Evolutionary conservation across 2,888 invertebrate species (phyloP).

Genomic region (Drosophila pegasa): DNA sequence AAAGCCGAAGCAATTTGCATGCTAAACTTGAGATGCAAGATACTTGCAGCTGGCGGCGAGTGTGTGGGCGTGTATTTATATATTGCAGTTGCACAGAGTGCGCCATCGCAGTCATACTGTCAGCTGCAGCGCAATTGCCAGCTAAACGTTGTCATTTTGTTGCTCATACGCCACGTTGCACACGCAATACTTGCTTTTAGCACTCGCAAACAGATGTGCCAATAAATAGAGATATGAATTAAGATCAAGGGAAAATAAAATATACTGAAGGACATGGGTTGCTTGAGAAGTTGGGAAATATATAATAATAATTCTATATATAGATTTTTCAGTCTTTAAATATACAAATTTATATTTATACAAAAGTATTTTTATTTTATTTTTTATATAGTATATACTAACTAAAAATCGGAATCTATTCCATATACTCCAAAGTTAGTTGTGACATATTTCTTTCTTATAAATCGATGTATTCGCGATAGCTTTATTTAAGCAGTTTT

Average conservation of each 20-base stretch:
- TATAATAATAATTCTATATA: too few relatives aligned
- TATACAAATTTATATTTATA: too few relatives aligned
- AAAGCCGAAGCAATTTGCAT: slow-evolving; percentile 38
- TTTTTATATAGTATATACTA: too few relatives aligned
- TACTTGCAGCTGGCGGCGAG: not conserved
- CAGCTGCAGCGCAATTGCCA: slow-evolving; percentile 38
- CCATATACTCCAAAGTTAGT: not conserved
- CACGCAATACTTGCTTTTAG: slow-evolving; percentile 14
- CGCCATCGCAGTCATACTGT: slow-evolving; percentile 25
- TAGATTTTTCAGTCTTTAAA: too few relatives aligned
- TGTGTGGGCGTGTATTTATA: not conserved
- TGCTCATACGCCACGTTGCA: slow-evolving; percentile 57
- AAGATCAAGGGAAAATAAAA: not conserved
- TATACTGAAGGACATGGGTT: not conserved
- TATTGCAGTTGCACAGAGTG: not conserved
- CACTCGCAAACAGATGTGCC: slow-evolving; percentile 23
- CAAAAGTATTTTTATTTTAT: too few relatives aligned
- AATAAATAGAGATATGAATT: slow-evolving; percentile 9
- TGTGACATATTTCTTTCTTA: too few relatives aligned
- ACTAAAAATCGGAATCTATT: not conserved
- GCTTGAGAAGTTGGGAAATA: not conserved
- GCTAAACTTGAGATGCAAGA: slow-evolving; percentile 22
- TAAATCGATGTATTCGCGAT: too few relatives aligned
- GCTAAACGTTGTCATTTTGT: slow-evolving; percentile 35
- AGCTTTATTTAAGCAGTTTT: not conserved